These are phyloP conservation scores for Halisarca cf. caerulea DNA, from an alignment of 37 sponge, comb jelly and placozoan species.

Conservation along the genomic window DNA sequence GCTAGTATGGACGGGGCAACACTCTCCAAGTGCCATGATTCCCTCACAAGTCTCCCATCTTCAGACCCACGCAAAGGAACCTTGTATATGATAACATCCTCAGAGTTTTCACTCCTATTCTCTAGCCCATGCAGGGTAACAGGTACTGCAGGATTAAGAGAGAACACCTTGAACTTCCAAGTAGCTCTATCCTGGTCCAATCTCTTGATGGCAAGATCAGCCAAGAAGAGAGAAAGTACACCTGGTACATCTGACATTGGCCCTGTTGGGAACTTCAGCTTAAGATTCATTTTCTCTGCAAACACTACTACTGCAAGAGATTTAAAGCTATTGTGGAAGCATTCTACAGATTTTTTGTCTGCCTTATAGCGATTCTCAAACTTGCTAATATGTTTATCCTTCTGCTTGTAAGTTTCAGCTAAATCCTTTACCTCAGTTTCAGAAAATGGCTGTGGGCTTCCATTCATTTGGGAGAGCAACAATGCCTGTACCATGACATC, in stretches of 20 bases:
- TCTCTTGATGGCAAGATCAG: background rate
- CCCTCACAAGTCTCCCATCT: too few species aligned
- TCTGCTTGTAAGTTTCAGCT: background rate
- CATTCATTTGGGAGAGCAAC: background rate
- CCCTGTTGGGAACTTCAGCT: background rate
- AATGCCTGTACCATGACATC: conserved; percentile 60
- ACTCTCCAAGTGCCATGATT: too few species aligned
- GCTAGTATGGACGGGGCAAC: too few species aligned
- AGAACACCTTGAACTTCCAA: conserved; percentile 8
- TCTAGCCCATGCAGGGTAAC: background rate
- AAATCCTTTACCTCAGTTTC: background rate
- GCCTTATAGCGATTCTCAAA: conserved; percentile 43
- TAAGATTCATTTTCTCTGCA: background rate
- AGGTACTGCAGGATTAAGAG: background rate
- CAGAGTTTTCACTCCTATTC: background rate
- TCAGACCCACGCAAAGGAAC: background rate
- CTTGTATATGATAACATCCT: background rate
- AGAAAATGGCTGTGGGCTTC: background rate
- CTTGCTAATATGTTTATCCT: background rate
- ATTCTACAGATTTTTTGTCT: background rate
- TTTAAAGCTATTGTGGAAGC: background rate
- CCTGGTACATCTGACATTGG: background rate
- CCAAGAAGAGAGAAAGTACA: background rate
- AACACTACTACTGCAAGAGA: background rate
- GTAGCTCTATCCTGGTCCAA: background rate